A percentile compares a stretch with the other conserved stretches of the same genome.
Conservation (phyloP, 2,888 invertebrate species). For the Nemurella pictetii region DNA sequence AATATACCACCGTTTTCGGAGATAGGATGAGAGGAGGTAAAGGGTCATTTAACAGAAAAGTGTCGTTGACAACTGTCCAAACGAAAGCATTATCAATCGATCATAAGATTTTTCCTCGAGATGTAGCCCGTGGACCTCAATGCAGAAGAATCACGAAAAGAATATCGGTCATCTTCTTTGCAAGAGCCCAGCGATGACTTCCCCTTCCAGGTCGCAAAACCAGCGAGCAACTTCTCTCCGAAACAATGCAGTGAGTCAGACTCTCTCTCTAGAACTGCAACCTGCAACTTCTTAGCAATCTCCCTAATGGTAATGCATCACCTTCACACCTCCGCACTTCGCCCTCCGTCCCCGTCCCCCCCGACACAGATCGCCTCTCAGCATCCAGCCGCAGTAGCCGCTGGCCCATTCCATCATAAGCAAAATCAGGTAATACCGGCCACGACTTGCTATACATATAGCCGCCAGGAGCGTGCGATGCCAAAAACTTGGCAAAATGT, state of each 20-base stretch:
- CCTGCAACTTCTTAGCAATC: not conserved
- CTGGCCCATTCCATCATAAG: not conserved
- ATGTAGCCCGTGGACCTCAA: not conserved
- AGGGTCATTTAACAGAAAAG: not conserved
- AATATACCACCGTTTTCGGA: not conserved
- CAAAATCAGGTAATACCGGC: not conserved
- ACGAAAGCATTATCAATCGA: not conserved
- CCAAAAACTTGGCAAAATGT: not conserved
- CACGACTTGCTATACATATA: not conserved
- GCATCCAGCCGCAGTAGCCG: not conserved
- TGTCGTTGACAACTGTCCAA: not conserved
- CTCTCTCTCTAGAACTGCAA: not conserved
- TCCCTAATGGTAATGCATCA: not conserved
- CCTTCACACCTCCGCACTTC: not conserved
- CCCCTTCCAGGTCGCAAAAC: not conserved
- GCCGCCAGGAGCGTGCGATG: not conserved
- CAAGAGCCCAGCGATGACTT: not conserved
- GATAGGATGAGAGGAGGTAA: not conserved
- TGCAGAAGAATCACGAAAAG: not conserved
- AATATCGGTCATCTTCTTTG: not conserved
- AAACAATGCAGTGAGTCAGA: not conserved
- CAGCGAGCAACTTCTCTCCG: not conserved
- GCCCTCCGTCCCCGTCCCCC: not conserved
- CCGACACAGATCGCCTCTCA: not conserved
- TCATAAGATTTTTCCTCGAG: not conserved